Evolutionary conservation across 2,888 invertebrate species (phyloP), one percentile per base, ranked within the genome.

Genomic region (Kryphioiulus occultus): DNA sequence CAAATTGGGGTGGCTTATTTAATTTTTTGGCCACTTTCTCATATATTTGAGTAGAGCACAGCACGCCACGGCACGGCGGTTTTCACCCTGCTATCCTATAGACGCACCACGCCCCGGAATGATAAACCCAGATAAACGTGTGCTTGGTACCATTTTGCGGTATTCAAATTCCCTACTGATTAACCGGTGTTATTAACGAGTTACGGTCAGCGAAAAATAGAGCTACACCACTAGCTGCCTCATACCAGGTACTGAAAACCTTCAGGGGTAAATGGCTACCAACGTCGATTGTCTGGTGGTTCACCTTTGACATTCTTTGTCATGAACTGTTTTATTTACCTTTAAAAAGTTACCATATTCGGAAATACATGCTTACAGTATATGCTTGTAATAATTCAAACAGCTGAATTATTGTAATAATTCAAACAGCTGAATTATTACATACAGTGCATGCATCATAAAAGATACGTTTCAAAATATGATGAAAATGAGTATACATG

Each of bases 11-110:
- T n/a, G 83, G 83, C 35, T 32, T 30, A 19, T 22, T 83, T 83
- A 2, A 19, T 7, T 84, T 42, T 39, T 84, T 84, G 35, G 35
- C 84, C 42, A 84, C 15, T 84, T 84, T 42, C 35, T 84, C 22
- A 0, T 35, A 84, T 35, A n/a, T 84, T 35, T 84, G 42, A 35
- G 68, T 26, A 68, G 84, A 84, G 84, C 84, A 17, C 22, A 15
- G 84, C 15, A 84, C 84, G 84, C 5, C 42, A 35, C 84, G 84
- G 35, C 35, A 84, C 84, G 22, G 84, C 32, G 84, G 15, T 15
- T 84, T 22, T 84, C 84, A 84, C 84, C 68, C 68, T 68, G 68
- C 26, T 68, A 26, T n/a, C 68, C 84, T 35, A 84, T 12, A 84
- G 84, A 39, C 53, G 53, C 53, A 53, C n/a, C 19, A 17, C 19